Conservation (phyloP, 2,113 vertebrate species). For the Trogon surrucura region DNA sequence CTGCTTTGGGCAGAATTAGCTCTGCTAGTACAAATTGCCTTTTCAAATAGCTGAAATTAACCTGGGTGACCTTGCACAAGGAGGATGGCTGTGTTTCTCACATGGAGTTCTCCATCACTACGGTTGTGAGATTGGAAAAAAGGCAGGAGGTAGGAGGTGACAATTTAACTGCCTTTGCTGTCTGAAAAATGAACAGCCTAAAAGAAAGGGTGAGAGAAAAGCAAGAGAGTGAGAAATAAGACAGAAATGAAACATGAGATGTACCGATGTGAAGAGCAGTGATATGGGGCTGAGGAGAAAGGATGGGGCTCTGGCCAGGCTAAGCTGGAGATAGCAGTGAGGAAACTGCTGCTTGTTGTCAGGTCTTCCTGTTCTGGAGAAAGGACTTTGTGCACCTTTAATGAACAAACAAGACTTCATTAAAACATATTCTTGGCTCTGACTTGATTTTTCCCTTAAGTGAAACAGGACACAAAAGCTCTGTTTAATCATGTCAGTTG, state of each 20-base stretch:
- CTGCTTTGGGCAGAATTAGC: not conserved
- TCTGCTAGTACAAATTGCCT: not conserved
- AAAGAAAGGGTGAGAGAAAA: not conserved
- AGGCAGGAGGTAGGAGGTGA: not conserved
- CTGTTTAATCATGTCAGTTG: accelerated
- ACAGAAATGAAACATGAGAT: not conserved
- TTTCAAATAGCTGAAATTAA: not conserved
- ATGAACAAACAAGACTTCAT: not conserved
- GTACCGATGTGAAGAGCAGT: not conserved
- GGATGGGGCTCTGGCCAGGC: not conserved
- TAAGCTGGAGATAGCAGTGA: not conserved
- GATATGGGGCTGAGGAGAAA: not conserved
- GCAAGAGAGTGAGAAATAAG: not conserved
- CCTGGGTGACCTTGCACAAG: not conserved
- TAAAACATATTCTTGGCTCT: not conserved
- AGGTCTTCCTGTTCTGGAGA: not conserved
- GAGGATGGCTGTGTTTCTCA: not conserved
- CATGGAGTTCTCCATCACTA: not conserved
- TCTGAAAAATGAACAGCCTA: constrained; percentile 12
- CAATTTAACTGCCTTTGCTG: constrained; percentile 7
- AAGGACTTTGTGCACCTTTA: not conserved
- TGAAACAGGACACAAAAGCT: not conserved
- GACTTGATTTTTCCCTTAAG: not conserved
- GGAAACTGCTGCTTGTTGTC: not conserved
- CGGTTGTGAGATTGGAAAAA: not conserved